Evolutionary conservation across 2,888 invertebrate species (phyloP).

Genomic region (Cheilosia scutellata): DNA sequence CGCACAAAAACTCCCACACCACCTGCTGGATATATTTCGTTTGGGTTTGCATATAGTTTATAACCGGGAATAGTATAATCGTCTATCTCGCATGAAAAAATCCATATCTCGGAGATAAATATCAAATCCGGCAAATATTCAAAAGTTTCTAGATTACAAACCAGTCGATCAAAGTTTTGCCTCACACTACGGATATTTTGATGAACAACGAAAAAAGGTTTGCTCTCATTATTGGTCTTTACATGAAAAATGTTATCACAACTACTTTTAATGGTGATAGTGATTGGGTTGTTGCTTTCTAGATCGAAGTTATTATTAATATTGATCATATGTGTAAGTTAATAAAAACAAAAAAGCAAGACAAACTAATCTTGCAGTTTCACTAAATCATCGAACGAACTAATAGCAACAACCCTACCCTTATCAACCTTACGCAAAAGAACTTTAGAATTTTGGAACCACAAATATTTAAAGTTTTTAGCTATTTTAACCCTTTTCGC

Average conservation of each 20-base stretch:
- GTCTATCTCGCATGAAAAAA: constrained; percentile 4
- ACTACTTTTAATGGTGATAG: neutral
- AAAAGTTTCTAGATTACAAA: constrained; percentile 6
- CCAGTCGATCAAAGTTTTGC: constrained; percentile 8
- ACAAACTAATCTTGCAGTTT: constrained; percentile 1
- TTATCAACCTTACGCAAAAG: constrained; percentile 39
- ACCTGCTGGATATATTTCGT: constrained; percentile 13
- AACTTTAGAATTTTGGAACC: constrained; percentile 3
- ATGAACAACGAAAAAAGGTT: constrained; percentile 12
- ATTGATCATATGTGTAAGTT: neutral
- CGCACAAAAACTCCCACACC: constrained; percentile 21
- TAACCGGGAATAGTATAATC: constrained; percentile 4
- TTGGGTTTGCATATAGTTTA: constrained; percentile 3
- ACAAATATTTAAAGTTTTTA: constrained; percentile 7
- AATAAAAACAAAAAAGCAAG: neutral
- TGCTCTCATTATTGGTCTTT: neutral
- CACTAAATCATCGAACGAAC: constrained; percentile 18
- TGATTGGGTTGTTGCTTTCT: neutral
- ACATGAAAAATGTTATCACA: neutral
- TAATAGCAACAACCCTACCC: constrained; percentile 24
- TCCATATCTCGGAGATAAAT: constrained; percentile 10
- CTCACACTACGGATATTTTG: constrained; percentile 26
- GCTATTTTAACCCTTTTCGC: neutral
- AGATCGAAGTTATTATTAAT: neutral
- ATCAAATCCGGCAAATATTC: constrained; percentile 14